Conservation (phyloP, 2,888 invertebrate genomes). For the Euclidia mi region DNA sequence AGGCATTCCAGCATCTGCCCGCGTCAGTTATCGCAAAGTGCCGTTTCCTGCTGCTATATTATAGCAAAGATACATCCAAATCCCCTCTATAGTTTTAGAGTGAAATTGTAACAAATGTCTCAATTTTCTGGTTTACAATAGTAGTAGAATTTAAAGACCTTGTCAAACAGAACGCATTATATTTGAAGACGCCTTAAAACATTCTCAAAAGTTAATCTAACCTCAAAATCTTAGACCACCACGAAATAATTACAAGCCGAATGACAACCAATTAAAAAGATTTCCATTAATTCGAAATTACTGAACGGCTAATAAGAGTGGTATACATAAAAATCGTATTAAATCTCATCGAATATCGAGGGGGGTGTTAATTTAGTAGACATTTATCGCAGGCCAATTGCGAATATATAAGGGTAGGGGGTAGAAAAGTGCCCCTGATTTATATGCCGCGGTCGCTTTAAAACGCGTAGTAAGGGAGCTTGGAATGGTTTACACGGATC, state of each 20-base stretch:
- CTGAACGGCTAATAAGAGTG: constrained; percentile 22
- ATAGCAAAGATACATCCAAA: too few species aligned
- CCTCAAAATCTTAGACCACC: too few species aligned
- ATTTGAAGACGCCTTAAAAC: too few species aligned
- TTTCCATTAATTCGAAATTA: constrained; percentile 33
- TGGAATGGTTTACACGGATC: constrained; percentile 10
- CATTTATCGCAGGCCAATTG: constrained; percentile 75
- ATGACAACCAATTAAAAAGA: constrained; percentile 12
- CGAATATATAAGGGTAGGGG: constrained; percentile 72
- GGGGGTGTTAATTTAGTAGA: constrained; percentile 72
- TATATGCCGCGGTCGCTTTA: constrained; percentile 63
- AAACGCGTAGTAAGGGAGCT: constrained; percentile 36
- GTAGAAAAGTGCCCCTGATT: constrained; percentile 71
- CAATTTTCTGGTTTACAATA: too few species aligned
- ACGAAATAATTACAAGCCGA: neutral
- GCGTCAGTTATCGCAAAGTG: too few species aligned
- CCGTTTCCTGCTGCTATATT: too few species aligned
- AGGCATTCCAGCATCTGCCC: too few species aligned
- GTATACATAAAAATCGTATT: constrained; percentile 56
- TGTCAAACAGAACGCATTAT: too few species aligned
- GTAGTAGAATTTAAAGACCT: too few species aligned
- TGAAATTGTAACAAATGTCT: too few species aligned
- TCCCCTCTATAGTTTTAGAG: too few species aligned
- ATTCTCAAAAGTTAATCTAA: too few species aligned
- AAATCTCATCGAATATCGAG: constrained; percentile 61